These are phyloP conservation scores for Perccottus glenii DNA, from an alignment of 2,113 vertebrate genomes.

Conservation along the genomic window DNA sequence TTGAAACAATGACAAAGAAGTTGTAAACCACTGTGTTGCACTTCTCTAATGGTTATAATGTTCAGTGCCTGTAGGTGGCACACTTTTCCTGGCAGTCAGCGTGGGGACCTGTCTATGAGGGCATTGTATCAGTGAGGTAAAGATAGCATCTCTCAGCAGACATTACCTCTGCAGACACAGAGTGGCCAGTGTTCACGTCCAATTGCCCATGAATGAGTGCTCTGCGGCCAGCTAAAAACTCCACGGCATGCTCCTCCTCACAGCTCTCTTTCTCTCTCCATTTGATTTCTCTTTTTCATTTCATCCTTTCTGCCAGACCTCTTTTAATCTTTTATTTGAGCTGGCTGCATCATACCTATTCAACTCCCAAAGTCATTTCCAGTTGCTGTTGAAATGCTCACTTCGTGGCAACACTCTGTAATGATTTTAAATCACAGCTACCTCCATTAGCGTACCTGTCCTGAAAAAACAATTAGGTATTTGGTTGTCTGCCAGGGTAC, in stretches of 20 bases:
- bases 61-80: constrained; percentile 60
- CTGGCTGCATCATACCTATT: too few species aligned
- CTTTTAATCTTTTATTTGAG: not conserved
- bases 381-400: not conserved
- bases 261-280: constrained; percentile 15
- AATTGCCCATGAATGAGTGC: constrained; percentile 49
- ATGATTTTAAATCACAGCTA: not conserved
- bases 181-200: constrained; percentile 59
- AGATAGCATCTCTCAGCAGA: constrained; percentile 67
- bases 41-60: too few species aligned
- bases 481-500: constrained; percentile 2
- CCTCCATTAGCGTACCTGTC: not conserved
- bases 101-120: constrained; percentile 61
- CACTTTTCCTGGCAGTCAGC: constrained; percentile 52
- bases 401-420: not conserved
- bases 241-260: constrained; percentile 7
- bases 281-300: constrained; percentile 18
- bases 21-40: too few species aligned
- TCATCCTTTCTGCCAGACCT: constrained; percentile 7
- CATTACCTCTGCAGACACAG: constrained; percentile 64
- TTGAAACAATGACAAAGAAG: too few species aligned
- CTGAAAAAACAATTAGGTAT: not conserved
- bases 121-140: constrained; percentile 65
- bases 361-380: too few species aligned
- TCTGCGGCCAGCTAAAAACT: constrained; percentile 36